Evolutionary conservation across 2,797 vertebrate species (phyloP).

Genomic region (Mormyrops attenuatus): DNA sequence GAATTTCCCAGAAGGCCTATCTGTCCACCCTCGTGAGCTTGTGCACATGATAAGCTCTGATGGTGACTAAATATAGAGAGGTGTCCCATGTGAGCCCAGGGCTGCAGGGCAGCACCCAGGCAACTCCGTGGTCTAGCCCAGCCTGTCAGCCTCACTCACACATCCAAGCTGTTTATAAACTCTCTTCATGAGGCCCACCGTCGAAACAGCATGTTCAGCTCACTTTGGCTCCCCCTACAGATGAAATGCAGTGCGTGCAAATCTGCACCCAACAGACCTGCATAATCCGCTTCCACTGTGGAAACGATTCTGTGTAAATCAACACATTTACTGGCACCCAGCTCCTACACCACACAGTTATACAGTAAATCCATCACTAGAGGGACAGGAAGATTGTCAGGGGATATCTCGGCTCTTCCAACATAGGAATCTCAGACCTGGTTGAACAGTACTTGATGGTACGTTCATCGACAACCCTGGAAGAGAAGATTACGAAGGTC

Average conservation of each 20-base stretch:
- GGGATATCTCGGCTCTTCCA: not conserved
- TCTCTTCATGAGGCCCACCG: too few relatives aligned
- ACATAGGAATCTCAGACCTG: not conserved
- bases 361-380: not conserved
- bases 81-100: not conserved
- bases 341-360: not conserved
- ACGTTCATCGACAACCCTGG: not conserved
- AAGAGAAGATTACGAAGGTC: not conserved
- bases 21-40: not conserved
- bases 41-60: not conserved
- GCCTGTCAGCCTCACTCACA: not conserved
- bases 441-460: not conserved
- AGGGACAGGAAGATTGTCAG: not conserved
- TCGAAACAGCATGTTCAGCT: not conserved
- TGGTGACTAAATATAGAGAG: conserved; percentile 20
- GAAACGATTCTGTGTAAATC: not conserved
- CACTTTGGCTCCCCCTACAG: not conserved
- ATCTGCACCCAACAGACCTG: not conserved
- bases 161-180: not conserved
- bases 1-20: not conserved
- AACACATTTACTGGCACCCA: not conserved
- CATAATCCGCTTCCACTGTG: not conserved
- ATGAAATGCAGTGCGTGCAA: not conserved
- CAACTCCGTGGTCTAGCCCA: not conserved
- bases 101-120: not conserved